Evolutionary conservation across 2,113 vertebrate genomes (phyloP).

Genomic region (Rana temporaria): DNA sequence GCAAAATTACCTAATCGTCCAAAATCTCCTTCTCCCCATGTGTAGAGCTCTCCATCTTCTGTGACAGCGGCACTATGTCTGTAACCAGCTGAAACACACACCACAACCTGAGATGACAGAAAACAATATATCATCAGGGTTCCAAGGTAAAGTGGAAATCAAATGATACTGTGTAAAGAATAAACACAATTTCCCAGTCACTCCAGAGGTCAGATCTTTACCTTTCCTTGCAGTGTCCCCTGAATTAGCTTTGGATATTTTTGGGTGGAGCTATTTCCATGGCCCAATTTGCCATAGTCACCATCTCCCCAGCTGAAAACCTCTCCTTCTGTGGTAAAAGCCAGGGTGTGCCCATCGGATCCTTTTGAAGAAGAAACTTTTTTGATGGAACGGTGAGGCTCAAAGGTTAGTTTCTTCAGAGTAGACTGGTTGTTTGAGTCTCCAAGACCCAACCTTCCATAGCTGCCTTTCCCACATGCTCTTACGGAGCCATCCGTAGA

Average conservation of each 20-base stretch:
- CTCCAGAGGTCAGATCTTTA: constrained; percentile 59
- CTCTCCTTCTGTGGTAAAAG: constrained; percentile 85
- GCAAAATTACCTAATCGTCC: constrained; percentile 80
- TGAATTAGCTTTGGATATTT: constrained; percentile 88
- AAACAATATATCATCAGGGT: background rate
- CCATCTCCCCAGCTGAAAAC: constrained; percentile 89
- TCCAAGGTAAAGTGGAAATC: background rate
- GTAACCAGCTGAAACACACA: constrained; percentile 85
- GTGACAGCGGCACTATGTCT: constrained; percentile 85
- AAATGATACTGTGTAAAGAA: no score
- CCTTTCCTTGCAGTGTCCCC: constrained; percentile 85
- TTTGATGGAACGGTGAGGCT: constrained; percentile 84
- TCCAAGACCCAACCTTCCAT: constrained; percentile 82
- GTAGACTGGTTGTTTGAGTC: constrained; percentile 88
- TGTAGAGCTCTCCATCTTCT: constrained; percentile 85
- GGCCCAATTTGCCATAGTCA: constrained; percentile 85
- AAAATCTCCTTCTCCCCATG: constrained; percentile 86
- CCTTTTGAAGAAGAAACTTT: constrained; percentile 87
- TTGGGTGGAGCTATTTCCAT: constrained; percentile 86
- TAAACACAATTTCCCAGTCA: background rate
- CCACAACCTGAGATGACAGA: constrained; percentile 73
- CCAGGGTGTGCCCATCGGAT: constrained; percentile 85
- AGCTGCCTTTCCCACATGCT: constrained; percentile 87
- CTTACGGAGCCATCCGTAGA: constrained; percentile 84
- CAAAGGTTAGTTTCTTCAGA: constrained; percentile 86